phyloP scores from a whole-genome alignment of 2,797 vertebrate genomes.

The Champsocephalus gunnari region DNA sequence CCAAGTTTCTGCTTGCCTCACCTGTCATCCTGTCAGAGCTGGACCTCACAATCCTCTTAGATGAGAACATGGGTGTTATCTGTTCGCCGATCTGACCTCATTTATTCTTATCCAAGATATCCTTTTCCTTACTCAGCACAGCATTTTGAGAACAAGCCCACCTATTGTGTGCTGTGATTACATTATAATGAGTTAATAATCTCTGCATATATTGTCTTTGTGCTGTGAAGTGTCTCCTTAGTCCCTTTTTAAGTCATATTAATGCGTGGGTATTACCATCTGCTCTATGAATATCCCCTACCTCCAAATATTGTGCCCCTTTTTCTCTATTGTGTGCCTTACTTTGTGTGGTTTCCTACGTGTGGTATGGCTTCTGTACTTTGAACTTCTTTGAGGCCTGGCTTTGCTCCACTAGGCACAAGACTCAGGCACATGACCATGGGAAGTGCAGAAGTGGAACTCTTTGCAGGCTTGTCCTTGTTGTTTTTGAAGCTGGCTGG shows the following conservation, averaged over 20 bases:
- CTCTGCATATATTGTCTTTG: slow-evolving; percentile 36
- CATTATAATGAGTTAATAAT: slow-evolving; percentile 31
- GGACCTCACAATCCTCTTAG: slow-evolving; percentile 1
- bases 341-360: slow-evolving; percentile 16
- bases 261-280: slow-evolving; percentile 15
- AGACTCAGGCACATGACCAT: slow-evolving; percentile 59
- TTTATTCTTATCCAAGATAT: slow-evolving; percentile 35
- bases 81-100: slow-evolving; percentile 18
- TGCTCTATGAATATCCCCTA: background rate
- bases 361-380: slow-evolving; percentile 40
- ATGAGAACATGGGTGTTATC: slow-evolving; percentile 12
- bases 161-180: slow-evolving; percentile 35
- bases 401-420: slow-evolving; percentile 44
- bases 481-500: slow-evolving; percentile 16
- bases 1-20: slow-evolving; percentile 1
- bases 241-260: slow-evolving; percentile 29
- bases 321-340: background rate
- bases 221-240: slow-evolving; percentile 42
- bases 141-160: slow-evolving; percentile 30
- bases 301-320: background rate
- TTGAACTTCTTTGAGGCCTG: slow-evolving; percentile 46
- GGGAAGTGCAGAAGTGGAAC: slow-evolving; percentile 47
- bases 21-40: slow-evolving; percentile 6
- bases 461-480: slow-evolving; percentile 33
- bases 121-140: slow-evolving; percentile 30